Evolutionary conservation across 2,888 invertebrate species (phyloP), one percentile per base, ranked within the genome.

Genomic region (Euclidia mi): DNA sequence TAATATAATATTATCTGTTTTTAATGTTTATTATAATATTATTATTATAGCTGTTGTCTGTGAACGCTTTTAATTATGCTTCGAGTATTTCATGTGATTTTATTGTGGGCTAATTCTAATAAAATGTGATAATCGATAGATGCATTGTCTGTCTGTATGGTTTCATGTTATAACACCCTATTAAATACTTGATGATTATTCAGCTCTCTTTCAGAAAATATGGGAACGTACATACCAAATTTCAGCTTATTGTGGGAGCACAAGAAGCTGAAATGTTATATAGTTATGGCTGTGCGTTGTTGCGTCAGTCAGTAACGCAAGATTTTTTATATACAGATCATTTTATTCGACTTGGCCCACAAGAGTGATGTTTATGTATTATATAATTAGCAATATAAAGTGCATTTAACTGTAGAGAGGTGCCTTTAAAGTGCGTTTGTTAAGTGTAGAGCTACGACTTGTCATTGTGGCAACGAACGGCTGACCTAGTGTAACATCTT

Each of bases 371-470:
- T 56, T 45, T 40, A 15, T n/a, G n/a, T n/a, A n/a, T n/a, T n/a
- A 18, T 49, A 50, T 57, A 52, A 41, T 44, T 50, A 32, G 56
- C 52, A 59, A 65, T 59, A 64, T 69, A 17, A 65, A 65, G 62
- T 75, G 76, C 76, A 68, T 75, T 75, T 65, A 71, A 50, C 53
- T 20, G 44, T 63, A 65, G 66, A 55, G 53, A 59, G 65, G 72
- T 73, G 72, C 72, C 72, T 75, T 72, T 72, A 57, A 71, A 31
- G 67, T 44, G 51, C 69, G 71, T 62, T 55, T 65, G 52, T 62
- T 53, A 61, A 50, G 45, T 37, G 20, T 69, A 61, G 41, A 12
- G 55, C 51, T 62, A 48, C 46, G 48, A 32, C 20, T 44, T 18
- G 35, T 32, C 43, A 56, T 72, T 59, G 50, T 29, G 11, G 31